Base-by-base conservation (phyloP, 2,797 vertebrate genomes). In the Ataeniobius toweri region DNA sequence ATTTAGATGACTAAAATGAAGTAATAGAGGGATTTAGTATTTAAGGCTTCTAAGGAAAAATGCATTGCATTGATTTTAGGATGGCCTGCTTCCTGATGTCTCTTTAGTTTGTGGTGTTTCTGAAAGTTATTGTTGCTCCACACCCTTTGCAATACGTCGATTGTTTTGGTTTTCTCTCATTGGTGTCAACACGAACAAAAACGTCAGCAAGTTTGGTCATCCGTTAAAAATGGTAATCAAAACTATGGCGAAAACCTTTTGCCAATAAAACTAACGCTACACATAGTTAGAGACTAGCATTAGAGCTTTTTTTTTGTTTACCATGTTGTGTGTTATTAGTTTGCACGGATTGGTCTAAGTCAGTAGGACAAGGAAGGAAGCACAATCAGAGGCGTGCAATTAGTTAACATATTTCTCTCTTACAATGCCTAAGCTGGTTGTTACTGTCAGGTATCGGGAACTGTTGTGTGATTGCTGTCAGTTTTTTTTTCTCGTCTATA, bases 401-500 rank as follows among this genome's bases (percentile, higher is more conserved):
- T 24, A 48, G 50, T 68, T 59, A 36, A 3, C 24, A 50, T 50
- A 39, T 72, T 80, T 53, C 10, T 71, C 36, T 36, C 9, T 55
- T 12, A 39, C 68, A 41, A 65, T 28, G 44, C 59, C 31, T 28
- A 72, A 6, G 51, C 63, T 44, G 58, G 53, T 48, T 58, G 22
- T 80, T 77, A n/a, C 71, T 73, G 63, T 44, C 26, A 67, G 50
- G 44, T 26, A 58, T 18, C 28, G 22, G 68, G 3, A 63, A 69
- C 6, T 46, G 8, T 46, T 75, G 18, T 63, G 5, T 56, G 24
- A 56, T 70, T 70, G 24, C 16, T 61, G 31, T 71, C 31, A 14
- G 24, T 24, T 74, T 56, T 82, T 46, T 71, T 82, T 85, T 44
- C 70, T 79, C 50, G 65, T 83, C 22, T 71, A 22, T 81, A 86